phyloP scores from a whole-genome alignment of 2,113 vertebrate species.

The Gavialis gangeticus region DNA sequence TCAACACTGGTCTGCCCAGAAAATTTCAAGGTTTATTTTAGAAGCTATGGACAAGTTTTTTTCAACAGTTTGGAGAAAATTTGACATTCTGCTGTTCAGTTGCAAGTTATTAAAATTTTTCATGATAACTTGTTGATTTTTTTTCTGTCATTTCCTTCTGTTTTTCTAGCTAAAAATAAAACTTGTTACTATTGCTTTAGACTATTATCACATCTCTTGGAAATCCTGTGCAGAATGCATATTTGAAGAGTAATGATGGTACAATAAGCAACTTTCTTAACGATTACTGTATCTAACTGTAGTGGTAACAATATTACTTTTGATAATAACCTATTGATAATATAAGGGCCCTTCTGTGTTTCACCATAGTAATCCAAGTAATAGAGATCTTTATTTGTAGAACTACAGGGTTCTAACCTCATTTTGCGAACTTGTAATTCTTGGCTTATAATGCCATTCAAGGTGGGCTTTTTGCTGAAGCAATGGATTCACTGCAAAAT shows the following conservation, averaged over 20 bases:
- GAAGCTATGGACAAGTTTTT: background rate
- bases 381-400: background rate
- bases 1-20: background rate
- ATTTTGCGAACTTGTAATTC: background rate
- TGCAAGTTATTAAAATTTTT: background rate
- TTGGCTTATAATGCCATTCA: background rate
- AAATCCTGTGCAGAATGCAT: background rate
- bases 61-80: background rate
- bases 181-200: background rate
- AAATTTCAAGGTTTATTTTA: background rate
- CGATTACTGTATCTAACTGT: background rate
- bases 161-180: background rate
- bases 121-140: accelerated
- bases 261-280: background rate
- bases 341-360: accelerated
- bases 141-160: background rate
- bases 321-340: background rate
- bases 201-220: background rate
- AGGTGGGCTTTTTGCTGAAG: background rate
- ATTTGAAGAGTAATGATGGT: background rate
- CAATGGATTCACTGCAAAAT: background rate
- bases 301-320: background rate
- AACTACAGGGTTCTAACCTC: background rate
- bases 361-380: background rate
- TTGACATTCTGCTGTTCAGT: background rate